phyloP scores from a whole-genome alignment of 92 coral and sea anemone species.

The Muricea muricata region DNA sequence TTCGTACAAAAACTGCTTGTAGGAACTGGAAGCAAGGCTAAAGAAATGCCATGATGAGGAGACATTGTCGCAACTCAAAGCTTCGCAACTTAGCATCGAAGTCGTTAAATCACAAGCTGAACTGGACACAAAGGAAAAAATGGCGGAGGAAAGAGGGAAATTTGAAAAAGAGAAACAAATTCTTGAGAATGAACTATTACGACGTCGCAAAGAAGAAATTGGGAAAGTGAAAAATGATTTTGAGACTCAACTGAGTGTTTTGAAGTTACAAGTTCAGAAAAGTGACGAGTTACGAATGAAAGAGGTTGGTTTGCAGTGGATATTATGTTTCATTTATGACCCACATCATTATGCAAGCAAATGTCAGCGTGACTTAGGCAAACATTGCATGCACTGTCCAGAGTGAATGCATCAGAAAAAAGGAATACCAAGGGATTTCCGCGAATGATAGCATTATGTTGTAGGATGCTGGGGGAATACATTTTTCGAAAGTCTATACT shows the following conservation, averaged over 20 bases:
- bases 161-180: constrained; percentile 83
- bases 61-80: constrained; percentile 79
- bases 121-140: constrained; percentile 53
- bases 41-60: constrained; percentile 72
- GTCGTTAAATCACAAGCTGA: constrained; percentile 88
- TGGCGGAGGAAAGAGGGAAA: constrained; percentile 69
- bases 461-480: too few species aligned
- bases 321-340: neutral
- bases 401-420: too few species aligned
- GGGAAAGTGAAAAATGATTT: constrained; percentile 83
- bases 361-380: neutral
- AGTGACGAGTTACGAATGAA: constrained; percentile 70
- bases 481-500: too few species aligned
- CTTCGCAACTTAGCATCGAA: constrained; percentile 84
- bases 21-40: constrained; percentile 76
- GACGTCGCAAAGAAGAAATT: constrained; percentile 89
- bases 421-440: too few species aligned
- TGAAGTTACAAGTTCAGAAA: constrained; percentile 85
- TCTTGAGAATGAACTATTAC: constrained; percentile 77
- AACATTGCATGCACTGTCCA: too few species aligned
- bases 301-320: constrained; percentile 61
- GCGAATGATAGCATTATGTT: too few species aligned
- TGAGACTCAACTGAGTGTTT: constrained; percentile 79
- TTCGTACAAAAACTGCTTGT: constrained; percentile 1
- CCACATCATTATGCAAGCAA: neutral